Base-by-base conservation (phyloP, 2,888 invertebrate genomes). In the Sesamia inferens region DNA sequence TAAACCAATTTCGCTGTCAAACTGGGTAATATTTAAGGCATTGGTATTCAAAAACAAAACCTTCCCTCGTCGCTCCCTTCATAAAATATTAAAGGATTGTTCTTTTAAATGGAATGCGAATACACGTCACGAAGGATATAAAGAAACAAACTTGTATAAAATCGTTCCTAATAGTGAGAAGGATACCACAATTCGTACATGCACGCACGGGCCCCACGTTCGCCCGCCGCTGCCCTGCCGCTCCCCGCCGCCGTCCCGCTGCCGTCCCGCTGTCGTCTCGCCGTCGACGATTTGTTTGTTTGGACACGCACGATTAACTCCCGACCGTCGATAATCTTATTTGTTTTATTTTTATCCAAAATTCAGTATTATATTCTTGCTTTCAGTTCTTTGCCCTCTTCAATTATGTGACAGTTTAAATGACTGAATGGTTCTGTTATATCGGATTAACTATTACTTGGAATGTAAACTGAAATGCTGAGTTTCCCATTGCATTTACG, bases 271-370 rank as follows among this genome's bases (percentile, higher is more conserved):
- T 48, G 57, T 13, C 70, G 61, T 55, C 74, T 62, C 47, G 55
- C 73, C 22, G 54, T 65, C 76, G 42, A 71, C 78, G 79, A 82
- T 84, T 87, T 86, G 76, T 87, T 87, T 85, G 75, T 86, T 83
- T 82, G 70, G 65, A 82, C 78, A 87, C 79, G 85, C 85, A 81
- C 87, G 87, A 85, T 85, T 85, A 88, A 85, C 85, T 84, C 68
- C 68, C 79, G 57, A 78, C 73, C 79, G 67, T 69, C 76, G 68
- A 85, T 82, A 82, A 85, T 84, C 80, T 78, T 84, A 78, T 79
- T 79, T 76, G 76, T 75, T 80, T 78, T 65, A 68, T 76, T 80
- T 82, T 76, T 70, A 69, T 69, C 73, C 70, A 69, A 73, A 75
- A 76, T 66, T 47, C 59, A 13, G 51, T 13, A 65, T 61, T 68